Base-by-base conservation (phyloP, 2,888 invertebrate genomes). In the Branchellion lobata region DNA sequence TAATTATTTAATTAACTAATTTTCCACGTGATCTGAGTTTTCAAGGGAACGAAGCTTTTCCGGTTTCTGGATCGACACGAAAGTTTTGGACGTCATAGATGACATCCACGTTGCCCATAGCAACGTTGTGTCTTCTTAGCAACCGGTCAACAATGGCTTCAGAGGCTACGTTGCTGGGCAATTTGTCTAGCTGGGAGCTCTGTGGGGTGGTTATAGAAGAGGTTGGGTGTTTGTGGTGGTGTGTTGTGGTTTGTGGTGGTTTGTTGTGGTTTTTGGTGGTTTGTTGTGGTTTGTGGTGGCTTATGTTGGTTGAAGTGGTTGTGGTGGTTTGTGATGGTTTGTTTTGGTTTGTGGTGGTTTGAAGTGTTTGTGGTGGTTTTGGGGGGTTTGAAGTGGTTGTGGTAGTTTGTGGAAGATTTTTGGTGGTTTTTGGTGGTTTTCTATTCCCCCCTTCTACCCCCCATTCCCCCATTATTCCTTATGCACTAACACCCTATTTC, bases 21-120 rank as follows among this genome's bases (percentile, higher is more conserved):
- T n/a, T n/a, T n/a, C n/a, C n/a, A n/a, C n/a, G n/a, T n/a, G n/a
- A n/a, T n/a, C n/a, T n/a, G n/a, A n/a, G n/a, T n/a, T n/a, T n/a
- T n/a, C n/a, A n/a, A n/a, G n/a, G n/a, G n/a, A 77, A 77, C 0
- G 77, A 53, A 77, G 77, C 77, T 77, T 77, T 77, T 61, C 77
- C 65, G 3, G 57, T 77, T 27, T 57, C 77, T 24, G 77, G 77
- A 57, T 77, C 65, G 21, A 77, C 31, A 14, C 29, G 1, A 33
- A 57, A 77, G 27, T 29, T 29, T 33, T 65, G n/a, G 61, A 77
- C 40, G 65, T 77, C 77, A 34, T 77, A 61, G 31, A 77, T 34
- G 21, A n/a, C 31, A 27, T 77, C 65, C 24, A 53, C 36, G 18
- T 27, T 34, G 3, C 77, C 77, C 31, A 57, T 47, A 65, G 77